A percentile compares a stretch with the other conserved stretches of the same genome.
phyloP scores from a whole-genome alignment of 2,797 vertebrate species.

The Sebastiscus albofasciatus region DNA sequence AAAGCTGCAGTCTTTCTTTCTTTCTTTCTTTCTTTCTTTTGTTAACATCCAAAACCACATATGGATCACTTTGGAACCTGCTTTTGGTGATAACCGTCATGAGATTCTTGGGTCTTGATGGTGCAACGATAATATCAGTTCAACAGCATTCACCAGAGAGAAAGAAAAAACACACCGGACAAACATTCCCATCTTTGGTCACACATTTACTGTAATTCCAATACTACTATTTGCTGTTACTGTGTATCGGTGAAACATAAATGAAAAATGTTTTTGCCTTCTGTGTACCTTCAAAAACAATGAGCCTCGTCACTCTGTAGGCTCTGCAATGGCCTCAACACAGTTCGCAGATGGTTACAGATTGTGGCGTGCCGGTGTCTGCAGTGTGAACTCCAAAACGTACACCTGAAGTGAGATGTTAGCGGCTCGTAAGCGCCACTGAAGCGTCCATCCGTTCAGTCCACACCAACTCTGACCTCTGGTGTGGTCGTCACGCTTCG shows the following conservation, averaged over 20 bases:
- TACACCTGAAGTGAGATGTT: slow-evolving; percentile 4
- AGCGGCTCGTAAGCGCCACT: background rate
- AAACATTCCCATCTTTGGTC: background rate
- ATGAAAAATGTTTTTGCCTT: background rate
- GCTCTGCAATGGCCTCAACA: background rate
- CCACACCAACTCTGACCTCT: slow-evolving; percentile 3
- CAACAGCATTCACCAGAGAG: background rate
- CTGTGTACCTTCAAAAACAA: background rate
- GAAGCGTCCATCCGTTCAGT: slow-evolving; percentile 22
- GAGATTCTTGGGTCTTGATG: background rate
- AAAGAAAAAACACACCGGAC: background rate
- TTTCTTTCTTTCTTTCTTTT: background rate
- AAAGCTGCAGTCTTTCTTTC: background rate
- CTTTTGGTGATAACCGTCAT: background rate
- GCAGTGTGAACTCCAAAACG: background rate
- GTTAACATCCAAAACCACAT: background rate
- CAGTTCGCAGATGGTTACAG: background rate
- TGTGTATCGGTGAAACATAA: background rate
- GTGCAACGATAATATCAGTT: background rate
- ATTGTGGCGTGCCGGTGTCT: background rate
- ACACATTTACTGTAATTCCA: background rate
- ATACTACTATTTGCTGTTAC: background rate
- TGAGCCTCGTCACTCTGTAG: too few relatives aligned
- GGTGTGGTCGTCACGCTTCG: slow-evolving; percentile 6
- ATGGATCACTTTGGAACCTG: background rate